Percentiles rank a stretch among this genome's conserved stretches.
phyloP scores from a whole-genome alignment of 2,888 invertebrate genomes.

The Acronicta leporina region DNA sequence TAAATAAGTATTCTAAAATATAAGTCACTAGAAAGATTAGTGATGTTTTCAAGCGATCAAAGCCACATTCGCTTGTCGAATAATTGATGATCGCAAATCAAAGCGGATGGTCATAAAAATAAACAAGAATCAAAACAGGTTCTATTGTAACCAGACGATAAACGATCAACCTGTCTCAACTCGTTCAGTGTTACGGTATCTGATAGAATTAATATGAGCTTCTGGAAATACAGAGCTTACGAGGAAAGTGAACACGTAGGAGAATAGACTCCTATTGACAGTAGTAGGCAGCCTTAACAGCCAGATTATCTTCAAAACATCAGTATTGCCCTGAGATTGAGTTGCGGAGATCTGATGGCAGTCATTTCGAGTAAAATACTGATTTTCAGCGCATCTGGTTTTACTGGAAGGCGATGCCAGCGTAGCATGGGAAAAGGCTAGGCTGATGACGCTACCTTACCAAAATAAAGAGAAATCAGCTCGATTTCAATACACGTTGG shows the following conservation, averaged over 20 bases:
- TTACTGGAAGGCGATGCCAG: no score
- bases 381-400: no score
- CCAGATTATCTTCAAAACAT: no score
- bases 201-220: slow-evolving; percentile 10
- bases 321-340: no score
- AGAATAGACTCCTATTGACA: no score
- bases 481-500: slow-evolving; percentile 7
- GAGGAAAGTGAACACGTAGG: no score
- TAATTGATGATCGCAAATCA: slow-evolving; percentile 33
- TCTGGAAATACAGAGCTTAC: background rate
- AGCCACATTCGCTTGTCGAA: slow-evolving; percentile 4
- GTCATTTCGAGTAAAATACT: no score
- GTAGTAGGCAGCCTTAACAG: no score
- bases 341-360: no score
- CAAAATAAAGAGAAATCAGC: slow-evolving; percentile 15
- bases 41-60: background rate
- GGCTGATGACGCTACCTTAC: no score
- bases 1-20: no score
- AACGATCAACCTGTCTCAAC: slow-evolving; percentile 37
- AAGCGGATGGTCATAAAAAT: slow-evolving; percentile 33
- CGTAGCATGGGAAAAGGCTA: no score
- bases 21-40: background rate
- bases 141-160: slow-evolving; percentile 24
- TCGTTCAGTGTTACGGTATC: slow-evolving; percentile 44
- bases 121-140: slow-evolving; percentile 41